Base-by-base conservation (phyloP, 2,888 invertebrate genomes). In the Oscheius onirici region DNA sequence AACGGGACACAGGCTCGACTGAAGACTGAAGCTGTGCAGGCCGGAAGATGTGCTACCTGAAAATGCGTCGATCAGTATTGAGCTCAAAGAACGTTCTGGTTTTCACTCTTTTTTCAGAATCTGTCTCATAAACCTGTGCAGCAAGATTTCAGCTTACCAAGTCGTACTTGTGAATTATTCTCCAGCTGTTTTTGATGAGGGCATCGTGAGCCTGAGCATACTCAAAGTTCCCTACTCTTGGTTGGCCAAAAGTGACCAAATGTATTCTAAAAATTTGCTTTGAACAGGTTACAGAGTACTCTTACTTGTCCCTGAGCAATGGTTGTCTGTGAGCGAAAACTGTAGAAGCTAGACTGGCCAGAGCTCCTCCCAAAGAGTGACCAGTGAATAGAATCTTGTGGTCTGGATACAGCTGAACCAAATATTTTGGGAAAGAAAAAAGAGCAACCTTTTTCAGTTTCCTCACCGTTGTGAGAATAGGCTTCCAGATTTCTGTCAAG, bases 211-310 rank as follows among this genome's bases (percentile, higher is more conserved):
- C 72, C 49, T 54, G 57, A 0, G 85, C 83, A 65, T 83, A 86
- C 51, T 83, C 82, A 28, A 72, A 71, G 71, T 86, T 84, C 1
- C 86, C 86, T 10, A 86, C 86, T 63, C 86, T 65, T 0, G 86
- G 86, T 51, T 85, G 82, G n/a, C 86, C 86, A 69, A 85, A 86
- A 0, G 86, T 86, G 13, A 84, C 75, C 41, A 82, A 75, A 41
- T 72, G 34, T 0, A 76, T 70, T 49, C 69, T 69, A 40, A 65
- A 75, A 46, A 44, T n/a, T n/a, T n/a, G n/a, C n/a, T n/a, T n/a
- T n/a, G n/a, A 41, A 26, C 15, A 57, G 22, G 34, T 17, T 11
- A 34, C 24, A 8, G 15, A 8, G 17, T 17, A 22, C 1, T 54
- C 26, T 24, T 28, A 57, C 58, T 61, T 63, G 20, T 54, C 17